Percentiles rank a stretch among this genome's conserved stretches.
Evolutionary conservation across 2,797 vertebrate species (phyloP).

Genomic region (Bryconaethiops microstoma): DNA sequence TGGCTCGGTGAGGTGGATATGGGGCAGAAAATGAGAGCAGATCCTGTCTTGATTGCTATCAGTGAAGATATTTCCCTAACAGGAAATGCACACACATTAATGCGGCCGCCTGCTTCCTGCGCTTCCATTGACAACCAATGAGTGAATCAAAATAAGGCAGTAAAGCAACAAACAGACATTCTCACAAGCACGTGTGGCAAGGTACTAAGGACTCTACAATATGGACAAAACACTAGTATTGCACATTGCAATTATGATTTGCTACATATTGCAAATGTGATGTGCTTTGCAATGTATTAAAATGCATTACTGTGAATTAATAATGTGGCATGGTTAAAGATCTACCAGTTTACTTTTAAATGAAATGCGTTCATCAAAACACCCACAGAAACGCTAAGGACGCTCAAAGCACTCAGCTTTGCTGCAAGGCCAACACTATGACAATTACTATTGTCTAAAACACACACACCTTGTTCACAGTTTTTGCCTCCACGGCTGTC

Average conservation of each 20-base stretch:
- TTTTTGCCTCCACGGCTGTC: conserved; percentile 90
- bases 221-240: not conserved
- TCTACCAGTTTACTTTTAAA: not conserved
- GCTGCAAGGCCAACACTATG: too few relatives aligned
- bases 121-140: conserved; percentile 41
- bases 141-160: conserved; percentile 33
- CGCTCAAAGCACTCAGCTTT: not conserved
- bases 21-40: conserved; percentile 28
- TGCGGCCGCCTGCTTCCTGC: conserved; percentile 49
- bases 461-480: conserved; percentile 86
- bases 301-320: not conserved
- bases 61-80: conserved; percentile 47
- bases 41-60: conserved; percentile 33
- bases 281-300: conserved; percentile 4
- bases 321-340: not conserved
- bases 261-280: not conserved
- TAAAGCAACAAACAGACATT: not conserved
- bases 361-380: not conserved
- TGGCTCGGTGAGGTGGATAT: conserved; percentile 9
- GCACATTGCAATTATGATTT: not conserved
- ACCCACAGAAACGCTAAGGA: not conserved
- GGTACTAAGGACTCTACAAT: not conserved
- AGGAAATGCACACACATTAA: conserved; percentile 57
- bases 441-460: too few relatives aligned
- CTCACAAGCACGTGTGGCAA: not conserved